Conservation (phyloP, 2,888 invertebrate genomes). For the Aphodius sticticus region DNA sequence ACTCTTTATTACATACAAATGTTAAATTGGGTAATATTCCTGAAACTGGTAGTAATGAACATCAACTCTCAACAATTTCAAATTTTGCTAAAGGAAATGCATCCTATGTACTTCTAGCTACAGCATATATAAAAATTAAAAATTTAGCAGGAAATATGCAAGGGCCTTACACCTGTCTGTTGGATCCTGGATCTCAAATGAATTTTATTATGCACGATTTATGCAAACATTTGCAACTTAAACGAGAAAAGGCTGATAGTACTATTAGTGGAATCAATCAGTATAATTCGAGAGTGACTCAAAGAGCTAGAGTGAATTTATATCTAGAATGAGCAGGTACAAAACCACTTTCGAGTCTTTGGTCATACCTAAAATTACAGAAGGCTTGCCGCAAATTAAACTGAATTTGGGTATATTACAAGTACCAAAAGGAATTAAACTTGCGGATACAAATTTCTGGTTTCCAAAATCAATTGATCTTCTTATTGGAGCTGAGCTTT, state of each 20-base stretch:
- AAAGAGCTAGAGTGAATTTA: neutral
- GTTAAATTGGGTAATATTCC: neutral
- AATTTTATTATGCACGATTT: neutral
- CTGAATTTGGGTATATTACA: neutral
- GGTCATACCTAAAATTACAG: conserved; percentile 8
- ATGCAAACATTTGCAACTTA: neutral
- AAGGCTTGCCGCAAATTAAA: neutral
- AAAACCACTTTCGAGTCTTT: conserved; percentile 14
- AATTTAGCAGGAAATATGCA: neutral
- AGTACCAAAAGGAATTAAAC: conserved; percentile 26
- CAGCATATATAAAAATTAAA: neutral
- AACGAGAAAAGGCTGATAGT: too few relatives aligned
- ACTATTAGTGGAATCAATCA: neutral
- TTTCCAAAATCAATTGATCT: conserved; percentile 18
- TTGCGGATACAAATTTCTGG: conserved; percentile 28
- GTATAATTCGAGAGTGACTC: neutral
- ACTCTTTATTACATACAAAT: neutral
- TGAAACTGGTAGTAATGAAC: neutral
- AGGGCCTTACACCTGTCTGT: neutral
- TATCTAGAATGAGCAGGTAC: neutral
- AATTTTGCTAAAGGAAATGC: neutral
- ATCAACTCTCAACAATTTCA: neutral
- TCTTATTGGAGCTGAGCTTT: conserved; percentile 28
- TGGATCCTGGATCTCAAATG: too few relatives aligned
- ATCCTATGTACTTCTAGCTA: neutral